Evolutionary conservation across 2,888 invertebrate species (phyloP), one percentile per base, ranked within the genome.

Genomic region (Machimus atricapillus): DNA sequence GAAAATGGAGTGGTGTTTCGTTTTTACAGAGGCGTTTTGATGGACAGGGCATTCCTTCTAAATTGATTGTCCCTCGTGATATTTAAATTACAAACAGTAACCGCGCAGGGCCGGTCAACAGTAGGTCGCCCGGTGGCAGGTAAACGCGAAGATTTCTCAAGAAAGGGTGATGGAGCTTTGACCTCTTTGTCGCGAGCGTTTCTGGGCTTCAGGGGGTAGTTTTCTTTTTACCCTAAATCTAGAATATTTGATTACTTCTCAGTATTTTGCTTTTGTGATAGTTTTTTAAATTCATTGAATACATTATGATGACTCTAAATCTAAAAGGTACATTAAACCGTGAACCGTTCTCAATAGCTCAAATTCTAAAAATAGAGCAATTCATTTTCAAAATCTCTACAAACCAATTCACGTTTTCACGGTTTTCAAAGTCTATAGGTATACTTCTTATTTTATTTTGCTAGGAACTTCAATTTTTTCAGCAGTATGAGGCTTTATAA

Each of bases 1-100:
- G 82, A 82, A 40, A 58, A n/a, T 23, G 58, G n/a, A n/a, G 34
- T 9, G 16, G 27, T 82, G 31, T 19, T 76, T 76, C 76, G 58
- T 37, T 56, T 19, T 82, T 37, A 27, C 66, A 66, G 19, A 19
- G 34, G 37, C 40, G 16, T 37, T 82, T 66, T 37, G 66, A 82
- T 82, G 82, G 82, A 82, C 82, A 27, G 66, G 81, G 34, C 66
- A 82, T 31, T 58, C 31, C 37, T 8, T 66, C 37, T 82, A 34
- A 82, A 82, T 82, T 82, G 46, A 82, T 82, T 82, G 58, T 37
- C 82, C 34, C 82, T 78, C 8, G 34, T 37, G 34, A 76, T 27
- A 66, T 66, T 58, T 66, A 66, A 27, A 66, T 8, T 66, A 27
- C 23, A 66, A 66, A 27, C 66, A 27, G 66, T 58, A 23, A 66